Evolutionary conservation across 2,888 invertebrate genomes (phyloP).

Genomic region (Euphydryas editha): DNA sequence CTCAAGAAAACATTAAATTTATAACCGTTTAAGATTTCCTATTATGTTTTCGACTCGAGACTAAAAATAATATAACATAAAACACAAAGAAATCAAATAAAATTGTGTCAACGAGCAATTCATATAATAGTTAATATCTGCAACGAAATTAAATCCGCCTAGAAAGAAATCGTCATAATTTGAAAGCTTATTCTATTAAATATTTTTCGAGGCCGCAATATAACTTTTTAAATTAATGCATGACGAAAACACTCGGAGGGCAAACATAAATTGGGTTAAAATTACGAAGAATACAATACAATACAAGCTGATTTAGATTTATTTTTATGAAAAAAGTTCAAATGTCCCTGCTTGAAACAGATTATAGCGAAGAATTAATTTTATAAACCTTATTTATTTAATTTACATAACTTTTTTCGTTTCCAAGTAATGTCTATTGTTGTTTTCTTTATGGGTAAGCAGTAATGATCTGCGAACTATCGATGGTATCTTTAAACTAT

Average conservation of each 20-base stretch:
- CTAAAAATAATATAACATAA: neutral
- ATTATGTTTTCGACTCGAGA: neutral
- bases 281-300: slow-evolving; percentile 41
- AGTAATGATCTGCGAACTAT: too few relatives aligned
- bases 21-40: neutral
- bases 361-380: slow-evolving; percentile 3
- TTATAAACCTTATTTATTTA: neutral
- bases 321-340: slow-evolving; percentile 33
- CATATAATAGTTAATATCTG: slow-evolving; percentile 8
- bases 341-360: neutral
- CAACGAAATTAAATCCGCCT: slow-evolving; percentile 28
- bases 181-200: slow-evolving; percentile 42
- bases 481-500: too few relatives aligned
- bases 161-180: slow-evolving; percentile 33
- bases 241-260: slow-evolving; percentile 56
- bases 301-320: slow-evolving; percentile 37
- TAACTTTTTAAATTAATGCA: slow-evolving; percentile 78
- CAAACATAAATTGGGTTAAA: slow-evolving; percentile 47
- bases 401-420: neutral
- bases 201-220: slow-evolving; percentile 58
- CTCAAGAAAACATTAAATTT: neutral
- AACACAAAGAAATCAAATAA: slow-evolving; percentile 8
- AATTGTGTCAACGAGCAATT: slow-evolving; percentile 35
- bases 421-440: neutral
- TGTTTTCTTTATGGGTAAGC: neutral